Evolutionary conservation across 2,888 invertebrate species (phyloP), one percentile per base, ranked within the genome.

Genomic region (Drosophila rellima): DNA sequence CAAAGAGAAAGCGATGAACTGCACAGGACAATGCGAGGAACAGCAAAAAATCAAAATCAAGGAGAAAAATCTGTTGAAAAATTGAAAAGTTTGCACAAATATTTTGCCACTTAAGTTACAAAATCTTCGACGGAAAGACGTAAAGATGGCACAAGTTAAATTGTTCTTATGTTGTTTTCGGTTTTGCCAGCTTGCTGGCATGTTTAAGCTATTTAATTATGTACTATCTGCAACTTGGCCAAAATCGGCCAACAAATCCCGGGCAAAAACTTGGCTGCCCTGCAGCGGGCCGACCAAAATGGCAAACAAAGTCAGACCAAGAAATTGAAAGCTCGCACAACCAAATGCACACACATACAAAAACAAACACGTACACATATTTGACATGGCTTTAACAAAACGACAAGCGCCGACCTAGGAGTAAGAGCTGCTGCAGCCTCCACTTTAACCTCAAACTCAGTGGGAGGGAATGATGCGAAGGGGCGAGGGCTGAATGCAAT

Each of bases 191-290:
- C 40, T 40, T 54, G 65, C 35, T 51, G 78, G 72, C 76, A 76
- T 70, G 72, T 51, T 85, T 59, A 62, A 84, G 77, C 82, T 73
- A 79, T 83, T 83, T 88, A 76, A 88, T 83, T 83, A 87, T 87
- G 71, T 67, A 78, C 81, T 69, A 73, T 64, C 74, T 74, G 60
- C 81, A 78, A 70, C 52, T 75, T 64, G 73, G 64, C 64, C 66
- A 73, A 68, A 66, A 62, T 62, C 51, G 54, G 33, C 29, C 61
- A 65, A 40, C 64, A 65, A 76, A 70, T 79, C 70, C 69, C 44
- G 29, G 55, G 33, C 67, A 57, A 68, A 56, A 76, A 78, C 67
- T 78, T 78, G 54, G 37, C 62, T 69, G 66, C 78, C 75, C 75
- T 47, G 55, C 63, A 70, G 74, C 40, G 40, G 40, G 2, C 45